Evolutionary conservation across 1,140 invertebrate species (phyloP).

Genomic region (Penaeus vannamei): DNA sequence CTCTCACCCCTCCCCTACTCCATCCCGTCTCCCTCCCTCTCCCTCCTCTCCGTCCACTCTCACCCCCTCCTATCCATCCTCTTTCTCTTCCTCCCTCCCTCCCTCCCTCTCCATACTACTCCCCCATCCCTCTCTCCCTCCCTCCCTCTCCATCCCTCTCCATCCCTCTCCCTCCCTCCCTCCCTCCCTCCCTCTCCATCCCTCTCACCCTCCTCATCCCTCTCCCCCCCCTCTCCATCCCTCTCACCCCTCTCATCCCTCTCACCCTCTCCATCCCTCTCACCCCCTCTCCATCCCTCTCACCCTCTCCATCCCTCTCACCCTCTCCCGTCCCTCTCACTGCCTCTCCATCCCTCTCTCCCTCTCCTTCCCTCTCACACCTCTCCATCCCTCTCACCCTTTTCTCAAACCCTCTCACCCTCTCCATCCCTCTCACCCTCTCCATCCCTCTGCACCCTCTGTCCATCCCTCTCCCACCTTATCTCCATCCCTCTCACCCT

Average conservation of each 20-base stretch:
- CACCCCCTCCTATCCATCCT: not conserved
- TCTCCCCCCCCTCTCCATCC: not conserved
- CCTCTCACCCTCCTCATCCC: not conserved
- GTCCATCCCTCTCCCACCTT: too few species aligned
- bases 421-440: not conserved
- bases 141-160: not conserved
- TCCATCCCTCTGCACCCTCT: not conserved
- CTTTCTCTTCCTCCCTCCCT: not conserved
- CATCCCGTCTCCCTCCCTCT: not conserved
- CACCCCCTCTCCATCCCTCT: not conserved
- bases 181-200: not conserved
- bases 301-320: not conserved
- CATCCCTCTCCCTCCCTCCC: not conserved
- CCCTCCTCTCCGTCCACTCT: not conserved
- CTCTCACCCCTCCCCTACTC: not conserved
- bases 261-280: too few species aligned
- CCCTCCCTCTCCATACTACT: too few species aligned
- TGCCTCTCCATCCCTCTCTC: not conserved
- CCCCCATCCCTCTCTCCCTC: not conserved
- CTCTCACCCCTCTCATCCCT: constrained; percentile 3
- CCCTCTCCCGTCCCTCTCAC: too few species aligned
- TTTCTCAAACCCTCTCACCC: not conserved
- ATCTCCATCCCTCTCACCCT: not conserved
- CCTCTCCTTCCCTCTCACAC: not conserved
- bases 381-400: not conserved